Evolutionary conservation across 2,888 invertebrate genomes (phyloP), one percentile per base, ranked within the genome.

Genomic region (Eremobia ochroleuca): DNA sequence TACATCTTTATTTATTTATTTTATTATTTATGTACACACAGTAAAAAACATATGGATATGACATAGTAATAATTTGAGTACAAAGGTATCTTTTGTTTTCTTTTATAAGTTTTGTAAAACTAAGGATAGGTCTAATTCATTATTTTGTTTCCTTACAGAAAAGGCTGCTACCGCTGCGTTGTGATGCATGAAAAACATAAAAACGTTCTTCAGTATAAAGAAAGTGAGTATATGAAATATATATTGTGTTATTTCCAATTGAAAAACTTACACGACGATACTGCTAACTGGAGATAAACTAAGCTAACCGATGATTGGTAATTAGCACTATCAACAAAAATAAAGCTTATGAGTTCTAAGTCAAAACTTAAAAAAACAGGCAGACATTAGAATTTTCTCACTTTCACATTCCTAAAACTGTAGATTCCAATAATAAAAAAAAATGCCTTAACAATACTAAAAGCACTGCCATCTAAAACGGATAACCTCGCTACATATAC

Each of bases 191-290:
- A 99, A 95, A 99, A 99, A 95, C 99, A 99, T 97, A 97, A 98
- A 93, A 99, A 99, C 97, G 99, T 99, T 90, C 97, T 99, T 85
- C 99, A 99, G 96, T 99, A 99, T 97, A 99, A 99, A 98, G 99
- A 99, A 97, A 99, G 99, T 99, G 97, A 99, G 99, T 98, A n/a
- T 18, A 8, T 4, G 0, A 52, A 3, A 55, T 31, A n/a, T 31
- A 15, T 68, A n/a, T n/a, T 37, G 18, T 37, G n/a, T n/a, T n/a
- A n/a, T n/a, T 58, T 58, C 11, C 6, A 34, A 11, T 34, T 25
- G 9, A 58, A 49, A 68, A 58, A 28, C 6, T 58, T n/a, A 18
- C 25, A 49, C 3, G 5, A 34, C 1, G 18, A 18, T 18, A 9
- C 21, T 21, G n/a, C 6, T 55, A 18, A 5, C 25, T 52, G 1